Conservation (phyloP, 37 sponge, comb jelly and placozoan genomes). For the Theonella swinhoei region DNA sequence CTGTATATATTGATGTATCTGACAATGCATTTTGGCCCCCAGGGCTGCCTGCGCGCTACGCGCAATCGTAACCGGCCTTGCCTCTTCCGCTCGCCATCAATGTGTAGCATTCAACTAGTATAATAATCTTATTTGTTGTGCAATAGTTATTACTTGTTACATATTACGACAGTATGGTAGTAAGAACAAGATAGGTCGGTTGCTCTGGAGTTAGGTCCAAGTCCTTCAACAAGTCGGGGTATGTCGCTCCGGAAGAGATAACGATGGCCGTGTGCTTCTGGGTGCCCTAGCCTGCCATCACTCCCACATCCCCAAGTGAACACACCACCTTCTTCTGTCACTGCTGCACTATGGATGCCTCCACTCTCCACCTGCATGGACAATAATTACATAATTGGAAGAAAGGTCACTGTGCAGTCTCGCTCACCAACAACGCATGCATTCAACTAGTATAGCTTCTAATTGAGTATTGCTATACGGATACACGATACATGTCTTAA, state of each 20-base stretch:
- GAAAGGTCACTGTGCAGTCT: too few species aligned
- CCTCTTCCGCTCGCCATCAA: too few species aligned
- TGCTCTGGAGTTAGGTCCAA: not conserved
- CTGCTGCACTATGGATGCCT: constrained; percentile 66
- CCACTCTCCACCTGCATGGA: constrained; percentile 40
- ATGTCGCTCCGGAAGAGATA: constrained; percentile 57
- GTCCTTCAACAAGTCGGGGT: constrained; percentile 47
- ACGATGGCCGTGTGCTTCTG: constrained; percentile 68
- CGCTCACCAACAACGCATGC: too few species aligned
- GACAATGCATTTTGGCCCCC: too few species aligned
- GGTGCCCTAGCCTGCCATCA: constrained; percentile 72
- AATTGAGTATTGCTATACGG: too few species aligned
- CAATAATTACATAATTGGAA: too few species aligned
- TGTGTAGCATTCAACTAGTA: too few species aligned
- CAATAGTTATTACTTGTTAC: not conserved
- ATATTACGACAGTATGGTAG: constrained; percentile 56
- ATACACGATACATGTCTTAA: too few species aligned
- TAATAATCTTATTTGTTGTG: not conserved
- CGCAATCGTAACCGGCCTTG: too few species aligned
- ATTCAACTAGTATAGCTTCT: too few species aligned
- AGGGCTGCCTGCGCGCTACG: too few species aligned
- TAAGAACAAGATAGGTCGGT: constrained; percentile 46
- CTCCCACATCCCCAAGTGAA: constrained; percentile 83
- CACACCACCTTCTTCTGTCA: constrained; percentile 42
- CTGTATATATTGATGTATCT: too few species aligned